Evolutionary conservation across 2,888 invertebrate genomes (phyloP).

Genomic region (Drosophila gaucha): DNA sequence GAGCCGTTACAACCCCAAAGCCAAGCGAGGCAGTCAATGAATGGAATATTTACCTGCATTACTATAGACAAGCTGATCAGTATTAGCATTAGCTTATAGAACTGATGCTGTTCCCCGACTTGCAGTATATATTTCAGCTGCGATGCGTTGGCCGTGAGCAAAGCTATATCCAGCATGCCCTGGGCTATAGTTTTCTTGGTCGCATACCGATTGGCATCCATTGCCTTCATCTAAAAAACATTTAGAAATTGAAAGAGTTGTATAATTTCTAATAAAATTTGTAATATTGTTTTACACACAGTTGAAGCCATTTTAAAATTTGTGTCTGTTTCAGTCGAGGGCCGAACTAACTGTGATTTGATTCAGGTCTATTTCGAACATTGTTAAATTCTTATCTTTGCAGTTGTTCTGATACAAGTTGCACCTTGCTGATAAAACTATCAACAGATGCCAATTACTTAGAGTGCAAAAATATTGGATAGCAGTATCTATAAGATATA

Average conservation of each 20-base stretch:
- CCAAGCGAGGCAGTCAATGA: background rate
- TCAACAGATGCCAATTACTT: constrained; percentile 44
- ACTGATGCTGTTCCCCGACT: constrained; percentile 93
- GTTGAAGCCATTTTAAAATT: constrained; percentile 38
- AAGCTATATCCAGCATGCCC: constrained; percentile 94
- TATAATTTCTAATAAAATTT: background rate
- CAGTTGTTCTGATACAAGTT: constrained; percentile 17
- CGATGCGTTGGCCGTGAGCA: constrained; percentile 94
- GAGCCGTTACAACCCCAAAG: constrained; percentile 43
- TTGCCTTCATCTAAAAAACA: constrained; percentile 89
- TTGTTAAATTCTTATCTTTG: constrained; percentile 51
- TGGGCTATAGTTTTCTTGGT: constrained; percentile 97
- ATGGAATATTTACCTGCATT: constrained; percentile 88
- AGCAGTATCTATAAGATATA: background rate
- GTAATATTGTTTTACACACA: constrained; percentile 2
- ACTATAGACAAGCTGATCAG: constrained; percentile 93
- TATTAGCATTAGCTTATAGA: constrained; percentile 92
- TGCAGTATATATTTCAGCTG: constrained; percentile 94
- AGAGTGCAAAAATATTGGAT: constrained; percentile 31
- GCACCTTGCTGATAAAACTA: constrained; percentile 52
- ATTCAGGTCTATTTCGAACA: constrained; percentile 3
- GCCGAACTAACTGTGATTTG: constrained; percentile 11
- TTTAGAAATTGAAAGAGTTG: constrained; percentile 83
- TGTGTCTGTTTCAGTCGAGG: background rate
- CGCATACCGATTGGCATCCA: constrained; percentile 95